Conservation (phyloP, 1,140 invertebrate species). For the Scaptodrosophila lebanonensis region DNA sequence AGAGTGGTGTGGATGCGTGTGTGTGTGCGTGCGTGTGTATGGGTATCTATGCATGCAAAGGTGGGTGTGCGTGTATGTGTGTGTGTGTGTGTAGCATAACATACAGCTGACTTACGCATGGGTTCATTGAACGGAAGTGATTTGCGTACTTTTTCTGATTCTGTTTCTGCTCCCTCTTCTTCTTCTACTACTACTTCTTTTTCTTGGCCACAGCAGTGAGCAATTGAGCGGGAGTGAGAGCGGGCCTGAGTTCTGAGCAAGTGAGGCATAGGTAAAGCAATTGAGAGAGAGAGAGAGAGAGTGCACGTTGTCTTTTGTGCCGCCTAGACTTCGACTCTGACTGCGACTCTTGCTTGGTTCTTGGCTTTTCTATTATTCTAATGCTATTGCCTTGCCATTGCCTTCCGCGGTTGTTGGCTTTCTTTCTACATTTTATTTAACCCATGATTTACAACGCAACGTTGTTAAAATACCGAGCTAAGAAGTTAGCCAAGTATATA, state of each 20-base stretch:
- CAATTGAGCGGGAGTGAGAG: not conserved
- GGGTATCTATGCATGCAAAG: conserved; percentile 10
- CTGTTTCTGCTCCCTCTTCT: not conserved
- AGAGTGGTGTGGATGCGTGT: not conserved
- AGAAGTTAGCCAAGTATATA: too few species aligned
- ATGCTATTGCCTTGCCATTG: conserved; percentile 15
- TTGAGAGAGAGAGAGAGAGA: not conserved
- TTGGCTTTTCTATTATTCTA: not conserved
- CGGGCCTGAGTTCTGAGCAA: not conserved
- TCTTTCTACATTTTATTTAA: conserved; percentile 7
- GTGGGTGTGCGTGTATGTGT: conserved; percentile 26
- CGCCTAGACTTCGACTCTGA: conserved; percentile 6
- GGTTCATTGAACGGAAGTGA: conserved; percentile 75
- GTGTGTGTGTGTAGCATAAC: conserved; percentile 34
- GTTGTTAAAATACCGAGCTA: too few species aligned
- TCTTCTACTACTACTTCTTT: too few species aligned
- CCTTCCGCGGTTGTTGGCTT: conserved; percentile 1
- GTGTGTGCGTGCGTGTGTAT: not conserved
- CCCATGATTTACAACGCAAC: too few species aligned
- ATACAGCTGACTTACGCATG: conserved; percentile 65
- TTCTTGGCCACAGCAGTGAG: not conserved
- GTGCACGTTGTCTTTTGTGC: not conserved
- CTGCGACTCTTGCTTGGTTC: conserved; percentile 50
- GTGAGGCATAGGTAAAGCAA: not conserved
- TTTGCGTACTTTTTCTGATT: conserved; percentile 53